phyloP scores from a whole-genome alignment of 2,888 invertebrate species.

The Phymatocera aterrima region DNA sequence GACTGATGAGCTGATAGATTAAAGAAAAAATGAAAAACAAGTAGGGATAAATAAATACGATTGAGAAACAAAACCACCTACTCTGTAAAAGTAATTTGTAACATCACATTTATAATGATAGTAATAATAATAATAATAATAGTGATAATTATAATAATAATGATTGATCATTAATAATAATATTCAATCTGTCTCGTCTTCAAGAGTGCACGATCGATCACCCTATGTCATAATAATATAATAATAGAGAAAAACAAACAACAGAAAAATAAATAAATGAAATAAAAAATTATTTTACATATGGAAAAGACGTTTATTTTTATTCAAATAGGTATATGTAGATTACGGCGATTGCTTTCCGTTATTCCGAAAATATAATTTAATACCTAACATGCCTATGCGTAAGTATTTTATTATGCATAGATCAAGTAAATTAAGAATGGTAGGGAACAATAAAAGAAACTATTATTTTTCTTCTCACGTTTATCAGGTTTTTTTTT shows the following conservation, averaged over 20 bases:
- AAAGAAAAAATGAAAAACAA: not conserved
- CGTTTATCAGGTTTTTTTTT: too few relatives aligned
- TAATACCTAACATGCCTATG: too few relatives aligned
- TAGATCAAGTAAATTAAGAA: too few relatives aligned
- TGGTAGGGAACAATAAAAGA: too few relatives aligned
- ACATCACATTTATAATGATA: slow-evolving; percentile 50
- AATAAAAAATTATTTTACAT: slow-evolving; percentile 60
- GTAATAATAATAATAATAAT: not conserved
- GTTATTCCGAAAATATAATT: too few relatives aligned
- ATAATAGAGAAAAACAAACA: not conserved
- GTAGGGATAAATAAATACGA: not conserved
- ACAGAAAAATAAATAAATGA: slow-evolving; percentile 19
- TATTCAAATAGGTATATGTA: slow-evolving; percentile 7
- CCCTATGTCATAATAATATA: slow-evolving; percentile 51
- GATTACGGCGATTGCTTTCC: too few relatives aligned
- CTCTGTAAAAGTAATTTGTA: slow-evolving; percentile 54
- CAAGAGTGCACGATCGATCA: slow-evolving; percentile 45
- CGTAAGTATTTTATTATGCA: too few relatives aligned
- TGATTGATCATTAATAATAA: too few relatives aligned
- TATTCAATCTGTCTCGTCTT: too few relatives aligned
- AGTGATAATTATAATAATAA: not conserved
- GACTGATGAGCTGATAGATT: too few relatives aligned
- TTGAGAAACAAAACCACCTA: slow-evolving; percentile 8
- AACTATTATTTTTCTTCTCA: too few relatives aligned
- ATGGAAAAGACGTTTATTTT: slow-evolving; percentile 42